These are phyloP conservation scores for Pyrochroa serraticornis DNA, from an alignment of 2,888 invertebrate species.

Conservation along the genomic window DNA sequence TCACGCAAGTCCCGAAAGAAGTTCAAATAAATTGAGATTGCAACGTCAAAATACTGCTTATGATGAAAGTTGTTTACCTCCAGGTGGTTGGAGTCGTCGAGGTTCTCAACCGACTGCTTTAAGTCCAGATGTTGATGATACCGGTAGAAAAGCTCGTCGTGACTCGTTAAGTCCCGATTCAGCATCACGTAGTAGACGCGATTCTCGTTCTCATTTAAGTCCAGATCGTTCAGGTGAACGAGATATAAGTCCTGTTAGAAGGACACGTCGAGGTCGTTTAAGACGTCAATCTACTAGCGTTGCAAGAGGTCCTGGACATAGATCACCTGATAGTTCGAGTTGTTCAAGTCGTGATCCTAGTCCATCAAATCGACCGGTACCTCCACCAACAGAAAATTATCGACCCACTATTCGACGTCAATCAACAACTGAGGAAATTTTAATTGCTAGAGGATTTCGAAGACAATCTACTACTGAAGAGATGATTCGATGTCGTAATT, in stretches of 20 bases:
- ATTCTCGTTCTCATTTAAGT: constrained; percentile 79
- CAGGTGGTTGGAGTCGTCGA: constrained; percentile 67
- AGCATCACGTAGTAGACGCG: constrained; percentile 75
- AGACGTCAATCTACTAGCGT: constrained; percentile 82
- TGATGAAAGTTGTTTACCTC: constrained; percentile 82
- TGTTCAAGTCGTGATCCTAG: constrained; percentile 88
- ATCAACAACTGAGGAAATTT: constrained; percentile 89
- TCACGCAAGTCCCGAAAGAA: constrained; percentile 71
- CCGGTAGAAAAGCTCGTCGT: constrained; percentile 74
- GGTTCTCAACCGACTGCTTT: constrained; percentile 83
- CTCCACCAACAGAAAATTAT: constrained; percentile 62
- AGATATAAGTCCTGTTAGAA: constrained; percentile 78
- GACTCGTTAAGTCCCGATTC: constrained; percentile 92
- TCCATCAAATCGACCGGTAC: constrained; percentile 68
- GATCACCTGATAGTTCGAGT: constrained; percentile 75
- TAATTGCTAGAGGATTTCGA: constrained; percentile 88
- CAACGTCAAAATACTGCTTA: constrained; percentile 89
- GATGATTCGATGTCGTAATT: constrained; percentile 90
- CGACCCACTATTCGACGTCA: constrained; percentile 82
- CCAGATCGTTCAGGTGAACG: constrained; percentile 78
- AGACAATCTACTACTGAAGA: constrained; percentile 91
- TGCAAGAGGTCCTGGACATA: constrained; percentile 57
- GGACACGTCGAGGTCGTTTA: constrained; percentile 71
- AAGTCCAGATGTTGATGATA: constrained; percentile 77
- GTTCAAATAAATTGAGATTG: constrained; percentile 61